These are phyloP conservation scores for Zoanthus sociatus DNA, from an alignment of 92 coral and sea anemone species.

Conservation along the genomic window DNA sequence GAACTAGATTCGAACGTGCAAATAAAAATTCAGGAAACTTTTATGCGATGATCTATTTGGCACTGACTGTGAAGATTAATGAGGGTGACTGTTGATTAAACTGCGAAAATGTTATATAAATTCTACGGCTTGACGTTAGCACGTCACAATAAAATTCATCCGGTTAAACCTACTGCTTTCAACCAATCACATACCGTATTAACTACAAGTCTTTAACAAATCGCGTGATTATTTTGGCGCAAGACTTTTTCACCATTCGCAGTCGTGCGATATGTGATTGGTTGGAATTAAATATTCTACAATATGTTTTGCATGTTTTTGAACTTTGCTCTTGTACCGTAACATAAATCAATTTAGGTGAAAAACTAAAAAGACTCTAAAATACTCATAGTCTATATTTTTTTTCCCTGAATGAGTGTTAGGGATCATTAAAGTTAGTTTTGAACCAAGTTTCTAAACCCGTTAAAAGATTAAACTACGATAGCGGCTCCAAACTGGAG, in stretches of 20 bases:
- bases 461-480: neutral
- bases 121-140: no score
- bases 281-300: neutral
- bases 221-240: neutral
- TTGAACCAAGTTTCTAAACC: slow-evolving; percentile 15
- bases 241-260: neutral
- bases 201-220: neutral
- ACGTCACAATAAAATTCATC: no score
- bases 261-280: neutral
- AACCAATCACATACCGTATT: neutral
- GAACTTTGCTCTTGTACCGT: neutral
- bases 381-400: neutral
- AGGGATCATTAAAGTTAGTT: neutral
- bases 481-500: neutral
- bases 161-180: neutral
- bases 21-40: no score
- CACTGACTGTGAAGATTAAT: no score
- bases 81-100: no score
- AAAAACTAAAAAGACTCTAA: neutral
- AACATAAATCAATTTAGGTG: neutral
- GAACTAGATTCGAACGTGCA: no score
- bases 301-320: neutral
- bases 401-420: neutral
- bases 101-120: no score
- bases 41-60: no score